A percentile compares a stretch with the other conserved stretches of the same genome.
These are phyloP conservation scores for Sebastes baramenuke DNA, from an alignment of 2,797 vertebrate species.

Conservation along the genomic window DNA sequence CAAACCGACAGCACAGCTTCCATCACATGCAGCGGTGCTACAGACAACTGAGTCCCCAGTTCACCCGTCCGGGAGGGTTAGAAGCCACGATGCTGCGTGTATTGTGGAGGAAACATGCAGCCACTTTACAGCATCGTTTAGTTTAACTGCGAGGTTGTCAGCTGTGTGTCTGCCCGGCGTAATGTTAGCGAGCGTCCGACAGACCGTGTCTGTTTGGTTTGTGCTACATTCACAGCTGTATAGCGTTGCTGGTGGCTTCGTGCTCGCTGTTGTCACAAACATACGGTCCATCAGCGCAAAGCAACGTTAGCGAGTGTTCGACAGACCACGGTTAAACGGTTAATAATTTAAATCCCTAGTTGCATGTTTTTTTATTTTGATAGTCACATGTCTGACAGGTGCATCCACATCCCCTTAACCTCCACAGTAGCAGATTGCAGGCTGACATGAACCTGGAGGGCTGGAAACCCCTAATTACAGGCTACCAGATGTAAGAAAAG, in stretches of 20 bases:
- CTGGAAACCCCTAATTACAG: constrained; percentile 34
- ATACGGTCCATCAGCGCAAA: fast-evolving
- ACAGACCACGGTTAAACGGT: no score
- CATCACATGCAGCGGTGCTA: neutral
- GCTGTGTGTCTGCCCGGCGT: neutral
- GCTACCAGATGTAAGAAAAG: constrained; percentile 29
- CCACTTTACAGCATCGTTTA: neutral
- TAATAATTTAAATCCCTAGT: no score
- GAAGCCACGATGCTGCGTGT: neutral
- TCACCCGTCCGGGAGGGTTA: neutral
- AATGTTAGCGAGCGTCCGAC: no score
- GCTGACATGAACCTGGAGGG: constrained; percentile 11
- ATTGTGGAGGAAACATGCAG: neutral
- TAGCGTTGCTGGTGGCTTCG: no score
- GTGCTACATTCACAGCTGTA: no score
- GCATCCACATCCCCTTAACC: neutral
- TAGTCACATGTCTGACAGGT: constrained; percentile 3
- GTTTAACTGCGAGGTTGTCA: neutral
- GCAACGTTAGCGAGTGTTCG: no score
- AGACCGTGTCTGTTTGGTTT: no score
- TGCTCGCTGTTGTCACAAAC: no score
- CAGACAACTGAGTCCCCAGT: neutral
- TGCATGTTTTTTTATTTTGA: constrained; percentile 9
- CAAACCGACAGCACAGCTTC: neutral
- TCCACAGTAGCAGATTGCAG: neutral